These are phyloP conservation scores for Lepetodrilus schrolli DNA, from an alignment of 2,888 invertebrate species.

Conservation along the genomic window DNA sequence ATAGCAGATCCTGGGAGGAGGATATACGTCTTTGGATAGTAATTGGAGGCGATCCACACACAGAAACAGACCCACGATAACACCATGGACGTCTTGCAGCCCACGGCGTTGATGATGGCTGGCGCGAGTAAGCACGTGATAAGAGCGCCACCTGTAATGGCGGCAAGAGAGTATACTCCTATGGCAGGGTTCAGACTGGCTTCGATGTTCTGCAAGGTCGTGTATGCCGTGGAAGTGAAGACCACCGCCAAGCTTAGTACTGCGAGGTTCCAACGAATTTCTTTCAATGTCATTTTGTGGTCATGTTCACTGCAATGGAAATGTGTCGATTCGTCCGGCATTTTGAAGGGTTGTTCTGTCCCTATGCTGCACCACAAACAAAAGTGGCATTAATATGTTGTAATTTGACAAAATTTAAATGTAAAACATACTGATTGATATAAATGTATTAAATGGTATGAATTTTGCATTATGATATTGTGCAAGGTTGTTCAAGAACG, in stretches of 20 bases:
- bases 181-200: constrained; percentile 48
- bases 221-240: constrained; percentile 55
- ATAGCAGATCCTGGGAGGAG: constrained; percentile 51
- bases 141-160: constrained; percentile 54
- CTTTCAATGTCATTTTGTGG: constrained; percentile 34
- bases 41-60: constrained; percentile 53
- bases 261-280: constrained; percentile 40
- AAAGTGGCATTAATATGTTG: no score
- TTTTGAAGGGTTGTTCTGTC: no score
- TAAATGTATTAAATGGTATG: no score
- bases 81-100: constrained; percentile 51
- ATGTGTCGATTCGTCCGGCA: no score
- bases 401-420: no score
- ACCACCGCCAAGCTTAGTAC: constrained; percentile 53
- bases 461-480: no score
- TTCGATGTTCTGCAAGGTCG: constrained; percentile 54
- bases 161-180: constrained; percentile 55
- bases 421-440: no score
- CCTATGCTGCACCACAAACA: no score
- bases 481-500: no score
- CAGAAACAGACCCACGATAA: constrained; percentile 50
- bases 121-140: constrained; percentile 57
- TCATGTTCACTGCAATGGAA: no score
- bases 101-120: constrained; percentile 48
- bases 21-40: constrained; percentile 50